Evolutionary conservation across 2,797 vertebrate genomes (phyloP).

Genomic region (Sparidentex hasta): DNA sequence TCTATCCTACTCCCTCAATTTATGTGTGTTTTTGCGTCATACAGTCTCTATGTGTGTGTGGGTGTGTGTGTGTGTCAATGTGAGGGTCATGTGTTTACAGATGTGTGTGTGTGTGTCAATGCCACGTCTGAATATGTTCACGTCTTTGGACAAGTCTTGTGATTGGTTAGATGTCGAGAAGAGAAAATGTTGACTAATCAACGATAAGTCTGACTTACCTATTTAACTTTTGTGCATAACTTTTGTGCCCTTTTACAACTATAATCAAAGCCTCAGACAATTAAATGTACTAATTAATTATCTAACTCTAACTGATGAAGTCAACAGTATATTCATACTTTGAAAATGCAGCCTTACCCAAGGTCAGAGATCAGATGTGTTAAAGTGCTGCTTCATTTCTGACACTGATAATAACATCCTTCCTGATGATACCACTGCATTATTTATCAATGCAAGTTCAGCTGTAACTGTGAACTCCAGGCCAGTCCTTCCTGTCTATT

Average conservation of each 20-base stretch:
- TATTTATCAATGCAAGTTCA: slow-evolving; percentile 4
- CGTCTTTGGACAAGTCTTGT: slow-evolving; percentile 23
- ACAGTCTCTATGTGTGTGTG: slow-evolving; percentile 5
- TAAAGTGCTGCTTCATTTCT: slow-evolving; percentile 12
- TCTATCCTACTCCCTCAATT: slow-evolving; percentile 15
- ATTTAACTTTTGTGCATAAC: neutral
- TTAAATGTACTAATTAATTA: neutral
- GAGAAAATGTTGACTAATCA: neutral
- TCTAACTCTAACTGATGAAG: neutral
- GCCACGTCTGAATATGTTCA: slow-evolving; percentile 54
- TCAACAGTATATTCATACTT: slow-evolving; percentile 1
- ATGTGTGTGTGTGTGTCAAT: slow-evolving; percentile 27
- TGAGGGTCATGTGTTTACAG: slow-evolving; percentile 5
- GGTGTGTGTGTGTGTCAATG: slow-evolving; percentile 12
- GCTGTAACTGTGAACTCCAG: slow-evolving; percentile 16
- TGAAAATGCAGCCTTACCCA: neutral
- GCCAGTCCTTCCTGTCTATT: slow-evolving; percentile 3
- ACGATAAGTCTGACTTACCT: slow-evolving; percentile 8
- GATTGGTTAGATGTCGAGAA: slow-evolving; percentile 25
- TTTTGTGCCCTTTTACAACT: slow-evolving; percentile 9
- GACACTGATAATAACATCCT: slow-evolving; percentile 28
- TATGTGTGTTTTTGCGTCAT: slow-evolving; percentile 27
- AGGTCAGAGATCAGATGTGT: neutral
- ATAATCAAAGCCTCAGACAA: neutral
- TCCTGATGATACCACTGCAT: slow-evolving; percentile 16